Percentiles rank a stretch among this genome's conserved stretches.
Conservation (phyloP, 1,140 invertebrate genomes). For the Drosophila navojoa region DNA sequence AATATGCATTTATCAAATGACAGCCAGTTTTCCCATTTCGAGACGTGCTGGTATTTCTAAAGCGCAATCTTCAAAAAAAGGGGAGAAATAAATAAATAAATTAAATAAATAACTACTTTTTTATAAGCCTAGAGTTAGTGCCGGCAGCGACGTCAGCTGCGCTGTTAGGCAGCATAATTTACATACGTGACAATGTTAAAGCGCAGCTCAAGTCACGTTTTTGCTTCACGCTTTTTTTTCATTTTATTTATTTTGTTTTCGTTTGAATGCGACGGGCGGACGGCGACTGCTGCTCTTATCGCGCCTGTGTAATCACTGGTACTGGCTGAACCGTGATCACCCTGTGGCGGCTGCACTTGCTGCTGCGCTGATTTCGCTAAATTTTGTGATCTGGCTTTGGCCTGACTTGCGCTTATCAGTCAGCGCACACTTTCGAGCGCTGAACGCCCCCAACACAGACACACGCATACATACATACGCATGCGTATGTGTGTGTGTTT, state of each 20-base stretch:
- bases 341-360: conserved; percentile 18
- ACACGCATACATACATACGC: conserved; percentile 5
- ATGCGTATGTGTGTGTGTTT: conserved; percentile 1
- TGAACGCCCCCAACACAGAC: conserved; percentile 60
- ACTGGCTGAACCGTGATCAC: conserved; percentile 10
- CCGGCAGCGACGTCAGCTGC: conserved; percentile 9
- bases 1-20: conserved; percentile 72
- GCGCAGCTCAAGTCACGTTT: conserved; percentile 72
- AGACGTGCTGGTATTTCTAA: conserved; percentile 77
- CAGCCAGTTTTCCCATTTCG: conserved; percentile 54
- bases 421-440: conserved; percentile 25
- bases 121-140: conserved; percentile 53
- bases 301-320: conserved; percentile 21
- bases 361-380: conserved; percentile 61
- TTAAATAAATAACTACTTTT: conserved; percentile 22
- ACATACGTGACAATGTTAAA: conserved; percentile 71
- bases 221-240: conserved; percentile 55
- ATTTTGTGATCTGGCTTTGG: conserved; percentile 37
- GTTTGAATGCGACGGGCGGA: conserved; percentile 14
- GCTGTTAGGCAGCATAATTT: conserved; percentile 70
- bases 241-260: too few relatives aligned
- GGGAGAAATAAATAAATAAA: conserved; percentile 10
- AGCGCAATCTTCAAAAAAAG: conserved; percentile 50
- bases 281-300: conserved; percentile 27
- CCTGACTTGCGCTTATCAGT: conserved; percentile 61